A percentile compares a stretch with the other conserved stretches of the same genome.
phyloP scores from a whole-genome alignment of 1,140 invertebrate genomes.

The Ceratosolen solmsi region DNA sequence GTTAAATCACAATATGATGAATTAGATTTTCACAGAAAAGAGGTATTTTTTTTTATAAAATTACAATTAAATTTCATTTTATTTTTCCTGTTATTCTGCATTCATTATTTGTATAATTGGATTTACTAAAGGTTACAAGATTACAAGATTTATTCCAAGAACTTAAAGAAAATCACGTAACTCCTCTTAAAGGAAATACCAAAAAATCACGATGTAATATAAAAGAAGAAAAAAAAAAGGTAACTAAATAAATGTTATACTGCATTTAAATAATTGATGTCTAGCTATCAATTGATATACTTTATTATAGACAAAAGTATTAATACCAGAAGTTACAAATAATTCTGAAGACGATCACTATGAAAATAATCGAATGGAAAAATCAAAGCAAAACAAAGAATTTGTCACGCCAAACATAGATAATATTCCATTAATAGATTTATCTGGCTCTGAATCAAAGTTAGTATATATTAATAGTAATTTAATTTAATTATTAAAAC shows the following conservation, averaged over 20 bases:
- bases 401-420: slow-evolving; percentile 35
- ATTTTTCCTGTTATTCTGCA: neutral
- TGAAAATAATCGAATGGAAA: neutral
- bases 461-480: slow-evolving; percentile 33
- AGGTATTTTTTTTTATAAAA: slow-evolving; percentile 55
- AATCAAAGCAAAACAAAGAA: slow-evolving; percentile 36
- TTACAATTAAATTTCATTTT: neutral
- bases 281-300: slow-evolving; percentile 25
- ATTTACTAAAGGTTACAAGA: slow-evolving; percentile 49
- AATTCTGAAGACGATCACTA: slow-evolving; percentile 57
- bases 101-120: neutral
- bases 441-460: slow-evolving; percentile 59
- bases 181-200: slow-evolving; percentile 28
- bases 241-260: neutral
- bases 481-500: neutral
- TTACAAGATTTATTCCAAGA: slow-evolving; percentile 57
- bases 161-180: slow-evolving; percentile 41
- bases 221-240: slow-evolving; percentile 38
- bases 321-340: slow-evolving; percentile 48
- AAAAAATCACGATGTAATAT: slow-evolving; percentile 32
- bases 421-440: slow-evolving; percentile 57
- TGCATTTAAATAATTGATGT: neutral
- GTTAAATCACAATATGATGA: slow-evolving; percentile 59
- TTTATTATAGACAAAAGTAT: slow-evolving; percentile 42
- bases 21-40: slow-evolving; percentile 57